Base-by-base conservation (phyloP, 1,140 invertebrate genomes). In the Ptiloglossa arizonensis region DNA sequence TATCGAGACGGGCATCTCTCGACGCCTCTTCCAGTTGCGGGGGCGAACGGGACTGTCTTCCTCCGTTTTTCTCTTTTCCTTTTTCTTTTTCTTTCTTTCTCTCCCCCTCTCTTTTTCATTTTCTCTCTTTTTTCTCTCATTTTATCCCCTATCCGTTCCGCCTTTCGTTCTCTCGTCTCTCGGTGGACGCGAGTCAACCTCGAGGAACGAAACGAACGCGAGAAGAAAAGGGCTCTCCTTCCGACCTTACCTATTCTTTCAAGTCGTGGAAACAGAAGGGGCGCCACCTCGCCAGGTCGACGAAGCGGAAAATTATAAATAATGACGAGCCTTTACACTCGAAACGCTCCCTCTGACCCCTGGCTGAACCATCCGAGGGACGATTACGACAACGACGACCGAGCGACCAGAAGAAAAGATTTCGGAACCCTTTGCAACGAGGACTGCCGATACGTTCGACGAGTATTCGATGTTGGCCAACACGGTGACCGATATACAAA, bases 291-390 rank as follows among this genome's bases (percentile, higher is more conserved):
- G 54, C n/a, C 48, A 77, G 44, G 35, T 54, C 80, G 75, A 86
- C 84, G 82, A 79, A 89, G 85, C 89, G 89, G 90, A 91, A 91
- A 91, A 90, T 91, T 91, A 91, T 91, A 91, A 91, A 91, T 91
- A 91, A 91, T 88, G 89, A 89, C 88, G 88, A 87, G 82, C 69
- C 85, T 85, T 81, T 64, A 44, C 73, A 46, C 44, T 62, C 57
- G 24, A 29, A 24, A 52, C n/a, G 17, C 35, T 41, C 48, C 35
- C 62, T 52, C n/a, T 48, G 60, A 71, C 56, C 52, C 17, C 19
- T 56, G 38, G 52, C 64, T 44, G 24, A n/a, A n/a, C 56, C 73
- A 38, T 17, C 44, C 38, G 69, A 74, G 46, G 35, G n/a, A 24
- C 50, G 46, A 54, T 41, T n/a, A 35, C 57, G 71, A 50, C 29